These are phyloP conservation scores for Lindbergichthys nudifrons DNA, from an alignment of 2,797 vertebrate species.

Conservation along the genomic window DNA sequence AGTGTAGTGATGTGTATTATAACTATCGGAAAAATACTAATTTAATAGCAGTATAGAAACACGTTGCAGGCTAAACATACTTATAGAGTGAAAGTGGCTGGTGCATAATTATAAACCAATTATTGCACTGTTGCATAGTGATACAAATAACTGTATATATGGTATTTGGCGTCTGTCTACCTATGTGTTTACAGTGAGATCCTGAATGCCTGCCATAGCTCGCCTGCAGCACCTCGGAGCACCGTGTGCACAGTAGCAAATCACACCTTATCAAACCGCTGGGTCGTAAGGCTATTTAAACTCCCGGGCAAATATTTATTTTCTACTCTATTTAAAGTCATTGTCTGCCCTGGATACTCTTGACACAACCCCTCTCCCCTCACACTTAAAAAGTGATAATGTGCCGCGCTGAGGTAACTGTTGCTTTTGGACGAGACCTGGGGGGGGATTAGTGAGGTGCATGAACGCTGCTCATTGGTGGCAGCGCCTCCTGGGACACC, in stretches of 20 bases:
- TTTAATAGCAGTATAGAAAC: not conserved
- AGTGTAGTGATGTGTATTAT: not conserved
- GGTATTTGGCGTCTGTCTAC: slow-evolving; percentile 7
- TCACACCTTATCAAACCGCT: slow-evolving; percentile 35
- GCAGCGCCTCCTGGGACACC: slow-evolving; percentile 61
- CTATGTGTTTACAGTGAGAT: slow-evolving; percentile 30
- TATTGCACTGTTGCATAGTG: slow-evolving; percentile 1
- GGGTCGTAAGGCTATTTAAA: slow-evolving; percentile 17
- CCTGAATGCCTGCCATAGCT: slow-evolving; percentile 14
- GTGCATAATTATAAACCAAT: not conserved
- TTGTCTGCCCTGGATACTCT: not conserved
- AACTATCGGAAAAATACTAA: not conserved
- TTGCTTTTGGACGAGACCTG: slow-evolving; percentile 63
- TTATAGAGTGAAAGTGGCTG: not conserved
- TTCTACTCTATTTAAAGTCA: slow-evolving; percentile 5
- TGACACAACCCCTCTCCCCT: not conserved
- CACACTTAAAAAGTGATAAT: slow-evolving; percentile 68
- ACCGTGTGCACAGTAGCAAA: slow-evolving; percentile 17
- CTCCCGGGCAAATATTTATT: slow-evolving; percentile 5
- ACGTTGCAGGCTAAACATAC: not conserved
- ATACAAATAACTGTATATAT: not conserved
- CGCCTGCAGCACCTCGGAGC: not conserved
- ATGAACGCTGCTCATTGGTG: slow-evolving; percentile 34
- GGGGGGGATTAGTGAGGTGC: slow-evolving; percentile 51
- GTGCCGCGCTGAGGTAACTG: slow-evolving; percentile 49